Conservation (phyloP, 2,113 vertebrate genomes). For the Myiagra hebetior region DNA sequence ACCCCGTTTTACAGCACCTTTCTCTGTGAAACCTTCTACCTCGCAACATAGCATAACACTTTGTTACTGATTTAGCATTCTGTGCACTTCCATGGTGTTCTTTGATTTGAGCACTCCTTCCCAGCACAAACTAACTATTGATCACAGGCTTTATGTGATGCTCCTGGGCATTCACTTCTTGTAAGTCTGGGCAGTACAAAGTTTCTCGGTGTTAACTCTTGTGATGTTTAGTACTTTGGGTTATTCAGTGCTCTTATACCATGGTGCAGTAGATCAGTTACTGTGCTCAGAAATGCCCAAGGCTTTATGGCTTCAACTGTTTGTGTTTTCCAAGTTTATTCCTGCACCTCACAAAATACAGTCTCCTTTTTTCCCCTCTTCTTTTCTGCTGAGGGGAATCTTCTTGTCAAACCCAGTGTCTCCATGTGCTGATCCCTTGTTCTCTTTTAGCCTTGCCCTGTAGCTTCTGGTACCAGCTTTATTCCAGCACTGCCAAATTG, state of each 20-base stretch:
- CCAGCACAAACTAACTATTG: background rate
- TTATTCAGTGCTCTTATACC: background rate
- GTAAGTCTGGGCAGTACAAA: background rate
- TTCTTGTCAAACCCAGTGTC: background rate
- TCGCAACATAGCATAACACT: background rate
- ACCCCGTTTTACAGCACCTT: background rate
- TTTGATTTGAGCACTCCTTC: background rate
- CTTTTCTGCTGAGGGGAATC: background rate
- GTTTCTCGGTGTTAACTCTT: background rate
- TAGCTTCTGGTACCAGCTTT: background rate
- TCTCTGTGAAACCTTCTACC: background rate
- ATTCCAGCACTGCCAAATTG: background rate
- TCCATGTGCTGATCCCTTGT: background rate
- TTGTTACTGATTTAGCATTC: background rate
- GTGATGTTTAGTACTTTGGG: background rate
- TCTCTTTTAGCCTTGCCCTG: background rate
- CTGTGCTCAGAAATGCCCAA: background rate
- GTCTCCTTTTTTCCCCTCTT: accelerated
- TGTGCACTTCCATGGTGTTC: background rate
- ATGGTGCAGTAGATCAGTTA: background rate
- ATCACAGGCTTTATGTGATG: background rate
- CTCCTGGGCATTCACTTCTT: background rate
- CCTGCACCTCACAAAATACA: background rate
- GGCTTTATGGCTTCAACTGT: background rate
- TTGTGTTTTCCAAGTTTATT: background rate